phyloP scores from a whole-genome alignment of 2,888 invertebrate species.

The Trissolcus brochymenae region DNA sequence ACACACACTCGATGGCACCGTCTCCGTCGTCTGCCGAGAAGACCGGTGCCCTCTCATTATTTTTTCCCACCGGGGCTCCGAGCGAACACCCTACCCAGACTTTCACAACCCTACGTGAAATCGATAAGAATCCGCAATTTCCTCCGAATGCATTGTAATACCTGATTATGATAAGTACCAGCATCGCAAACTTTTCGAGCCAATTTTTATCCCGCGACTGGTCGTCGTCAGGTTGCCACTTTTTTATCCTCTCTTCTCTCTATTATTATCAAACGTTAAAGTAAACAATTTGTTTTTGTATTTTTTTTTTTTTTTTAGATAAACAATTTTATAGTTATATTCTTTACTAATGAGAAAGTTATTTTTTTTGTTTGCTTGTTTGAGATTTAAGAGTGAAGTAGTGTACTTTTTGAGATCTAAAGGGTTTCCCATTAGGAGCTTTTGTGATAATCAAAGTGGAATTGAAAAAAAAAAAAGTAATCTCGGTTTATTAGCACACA shows the following conservation, averaged over 20 bases:
- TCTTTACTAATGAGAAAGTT: no score
- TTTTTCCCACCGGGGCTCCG: slow-evolving; percentile 63
- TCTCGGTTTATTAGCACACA: slow-evolving; percentile 20
- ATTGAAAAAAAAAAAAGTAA: slow-evolving; percentile 3
- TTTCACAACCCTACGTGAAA: slow-evolving; percentile 50
- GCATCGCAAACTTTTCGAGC: slow-evolving; percentile 29
- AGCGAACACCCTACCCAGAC: slow-evolving; percentile 56
- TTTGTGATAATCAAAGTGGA: no score
- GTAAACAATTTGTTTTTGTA: neutral
- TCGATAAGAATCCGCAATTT: slow-evolving; percentile 59
- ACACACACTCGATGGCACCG: slow-evolving; percentile 65
- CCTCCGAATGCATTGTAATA: slow-evolving; percentile 52
- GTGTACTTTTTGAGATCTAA: no score
- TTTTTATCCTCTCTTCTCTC: no score
- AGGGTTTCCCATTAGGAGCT: no score
- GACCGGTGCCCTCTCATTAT: slow-evolving; percentile 63
- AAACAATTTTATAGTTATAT: neutral
- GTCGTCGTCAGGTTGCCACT: no score
- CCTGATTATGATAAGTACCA: slow-evolving; percentile 53
- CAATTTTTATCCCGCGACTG: slow-evolving; percentile 1
- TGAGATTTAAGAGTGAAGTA: no score
- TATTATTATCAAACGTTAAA: neutral
- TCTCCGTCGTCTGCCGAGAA: slow-evolving; percentile 50
- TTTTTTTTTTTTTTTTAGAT: neutral
- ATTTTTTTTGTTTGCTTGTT: no score